Conservation (phyloP, 23 tunicate genomes). For the Clavelina lepadiformis region DNA sequence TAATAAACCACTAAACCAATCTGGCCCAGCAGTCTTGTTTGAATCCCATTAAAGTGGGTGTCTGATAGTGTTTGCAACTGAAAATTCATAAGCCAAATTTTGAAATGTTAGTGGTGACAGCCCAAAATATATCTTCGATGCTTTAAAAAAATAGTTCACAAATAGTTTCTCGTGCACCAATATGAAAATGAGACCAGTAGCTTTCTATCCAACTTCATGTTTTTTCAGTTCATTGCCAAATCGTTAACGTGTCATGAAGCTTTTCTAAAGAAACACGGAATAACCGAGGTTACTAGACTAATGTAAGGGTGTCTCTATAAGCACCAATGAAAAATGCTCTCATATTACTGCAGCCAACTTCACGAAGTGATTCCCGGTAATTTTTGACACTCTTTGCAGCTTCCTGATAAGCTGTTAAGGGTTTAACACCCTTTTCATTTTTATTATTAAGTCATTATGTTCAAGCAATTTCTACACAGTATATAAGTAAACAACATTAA, state of each 20-base stretch:
- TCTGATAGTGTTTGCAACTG: too few species aligned
- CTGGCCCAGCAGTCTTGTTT: too few species aligned
- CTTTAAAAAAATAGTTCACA: background rate
- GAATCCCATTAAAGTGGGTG: too few species aligned
- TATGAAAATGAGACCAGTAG: background rate
- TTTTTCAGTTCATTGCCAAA: background rate
- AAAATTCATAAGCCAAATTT: too few species aligned
- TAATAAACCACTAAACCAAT: too few species aligned
- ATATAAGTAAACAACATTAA: background rate
- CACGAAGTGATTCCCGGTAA: background rate
- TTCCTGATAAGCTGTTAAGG: background rate
- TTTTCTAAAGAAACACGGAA: too few species aligned
- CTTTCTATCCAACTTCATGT: background rate
- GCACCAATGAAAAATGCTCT: too few species aligned
- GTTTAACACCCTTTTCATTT: too few species aligned
- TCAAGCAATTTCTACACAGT: background rate
- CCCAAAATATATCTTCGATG: constrained; percentile 1
- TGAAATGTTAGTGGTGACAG: constrained; percentile 1
- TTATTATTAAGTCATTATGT: too few species aligned
- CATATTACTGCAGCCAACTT: background rate
- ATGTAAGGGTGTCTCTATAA: too few species aligned
- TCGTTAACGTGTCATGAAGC: constrained; percentile 1
- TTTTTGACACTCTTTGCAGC: background rate
- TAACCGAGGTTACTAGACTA: too few species aligned
- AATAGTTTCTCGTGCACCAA: background rate